These are phyloP conservation scores for Leptinotarsa defecta DNA, from an alignment of 1,140 invertebrate genomes.

Conservation along the genomic window DNA sequence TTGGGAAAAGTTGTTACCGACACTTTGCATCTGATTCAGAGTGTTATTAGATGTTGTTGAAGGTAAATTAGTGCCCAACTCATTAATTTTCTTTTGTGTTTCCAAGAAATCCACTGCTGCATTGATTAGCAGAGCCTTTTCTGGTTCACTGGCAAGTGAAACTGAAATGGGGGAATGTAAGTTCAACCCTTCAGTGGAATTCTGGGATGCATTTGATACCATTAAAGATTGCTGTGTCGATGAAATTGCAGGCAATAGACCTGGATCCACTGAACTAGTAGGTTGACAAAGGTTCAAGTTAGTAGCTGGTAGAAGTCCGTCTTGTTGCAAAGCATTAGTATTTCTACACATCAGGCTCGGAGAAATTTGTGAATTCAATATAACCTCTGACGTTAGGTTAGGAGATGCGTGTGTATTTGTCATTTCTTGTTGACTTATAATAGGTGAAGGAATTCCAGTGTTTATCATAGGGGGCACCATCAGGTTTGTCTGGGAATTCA, in stretches of 20 bases:
- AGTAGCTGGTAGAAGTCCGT: constrained; percentile 52
- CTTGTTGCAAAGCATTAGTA: constrained; percentile 48
- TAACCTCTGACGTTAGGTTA: constrained; percentile 59
- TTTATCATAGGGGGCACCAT: constrained; percentile 49
- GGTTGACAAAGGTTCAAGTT: constrained; percentile 38
- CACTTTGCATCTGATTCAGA: constrained; percentile 37
- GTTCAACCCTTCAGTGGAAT: constrained; percentile 50
- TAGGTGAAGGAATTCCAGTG: constrained; percentile 40
- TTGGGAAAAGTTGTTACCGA: constrained; percentile 43
- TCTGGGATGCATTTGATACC: constrained; percentile 51
- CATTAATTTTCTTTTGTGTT: constrained; percentile 52
- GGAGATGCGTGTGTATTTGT: constrained; percentile 18
- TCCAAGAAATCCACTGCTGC: constrained; percentile 65
- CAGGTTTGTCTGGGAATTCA: constrained; percentile 53
- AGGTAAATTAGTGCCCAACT: constrained; percentile 34
- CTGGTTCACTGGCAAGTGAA: constrained; percentile 64
- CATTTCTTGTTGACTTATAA: constrained; percentile 21
- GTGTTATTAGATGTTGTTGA: constrained; percentile 21
- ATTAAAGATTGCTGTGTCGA: constrained; percentile 30
- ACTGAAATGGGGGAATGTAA: constrained; percentile 28
- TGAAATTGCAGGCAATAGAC: constrained; percentile 34
- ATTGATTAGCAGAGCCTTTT: constrained; percentile 69
- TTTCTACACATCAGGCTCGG: constrained; percentile 61
- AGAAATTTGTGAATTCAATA: constrained; percentile 66
- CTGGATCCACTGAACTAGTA: constrained; percentile 25